Conservation (phyloP, 2,888 invertebrate species). For the Nomada flava region DNA sequence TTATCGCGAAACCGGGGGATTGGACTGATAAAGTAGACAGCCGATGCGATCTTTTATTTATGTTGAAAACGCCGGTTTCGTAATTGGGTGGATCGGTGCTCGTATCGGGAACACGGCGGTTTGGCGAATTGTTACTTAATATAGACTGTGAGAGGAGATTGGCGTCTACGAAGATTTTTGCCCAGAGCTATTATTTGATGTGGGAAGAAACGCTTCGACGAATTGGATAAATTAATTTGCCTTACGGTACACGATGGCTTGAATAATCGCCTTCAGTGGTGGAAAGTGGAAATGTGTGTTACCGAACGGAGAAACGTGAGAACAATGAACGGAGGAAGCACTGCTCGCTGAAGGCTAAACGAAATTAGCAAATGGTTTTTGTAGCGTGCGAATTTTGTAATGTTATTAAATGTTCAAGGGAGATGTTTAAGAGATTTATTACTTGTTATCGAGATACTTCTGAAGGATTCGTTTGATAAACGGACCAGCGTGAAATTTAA, state of each 20-base stretch:
- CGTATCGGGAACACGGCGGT: conserved; percentile 16
- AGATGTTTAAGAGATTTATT: too few relatives aligned
- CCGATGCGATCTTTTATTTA: conserved; percentile 42
- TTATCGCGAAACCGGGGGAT: conserved; percentile 31
- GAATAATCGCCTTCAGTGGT: not conserved
- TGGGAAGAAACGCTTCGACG: conserved; percentile 18
- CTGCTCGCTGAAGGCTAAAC: not conserved
- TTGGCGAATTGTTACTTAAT: conserved; percentile 42
- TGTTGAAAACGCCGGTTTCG: conserved; percentile 24
- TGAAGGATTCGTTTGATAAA: too few relatives aligned
- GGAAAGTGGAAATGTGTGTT: not conserved
- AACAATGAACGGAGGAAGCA: not conserved
- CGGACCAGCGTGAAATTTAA: too few relatives aligned
- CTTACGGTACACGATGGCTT: not conserved
- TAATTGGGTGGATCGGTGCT: conserved; percentile 38
- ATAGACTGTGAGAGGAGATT: conserved; percentile 40
- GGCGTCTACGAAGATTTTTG: conserved; percentile 28
- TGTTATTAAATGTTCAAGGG: too few relatives aligned
- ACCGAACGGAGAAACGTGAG: conserved; percentile 3
- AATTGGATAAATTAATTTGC: conserved; percentile 44
- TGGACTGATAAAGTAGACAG: conserved; percentile 33
- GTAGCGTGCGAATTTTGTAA: too few relatives aligned
- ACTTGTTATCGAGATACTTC: too few relatives aligned
- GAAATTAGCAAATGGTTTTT: not conserved
- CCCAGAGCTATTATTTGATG: conserved; percentile 37